Base-by-base conservation (phyloP, 2,888 invertebrate genomes). In the Herminia tarsipennalis region DNA sequence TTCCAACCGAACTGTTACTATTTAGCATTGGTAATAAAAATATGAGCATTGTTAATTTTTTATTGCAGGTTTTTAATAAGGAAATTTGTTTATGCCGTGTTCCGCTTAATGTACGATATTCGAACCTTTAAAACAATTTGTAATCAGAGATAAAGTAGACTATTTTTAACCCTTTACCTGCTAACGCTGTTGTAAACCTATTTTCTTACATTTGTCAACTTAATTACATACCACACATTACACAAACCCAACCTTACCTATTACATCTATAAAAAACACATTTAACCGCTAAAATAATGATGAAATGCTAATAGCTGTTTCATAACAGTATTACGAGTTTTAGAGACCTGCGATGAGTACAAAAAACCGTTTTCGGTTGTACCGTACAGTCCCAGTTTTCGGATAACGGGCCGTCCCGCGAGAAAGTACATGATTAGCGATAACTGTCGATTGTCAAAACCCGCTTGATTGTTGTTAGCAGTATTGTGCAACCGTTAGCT, bases 371-470 rank as follows among this genome's bases (percentile, higher is more conserved):
- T 83, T 77, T 70, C 48, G 54, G 56, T 65, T 71, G 78, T 91
- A 90, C 90, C 90, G 91, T 91, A 86, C 76, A 75, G 83, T 78
- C 83, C 88, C 86, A 86, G 81, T 81, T 89, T 89, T 87, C 66
- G 84, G 81, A 48, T 91, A 91, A 88, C 90, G 90, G 64, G 83
- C 75, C 47, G 49, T 43, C 18, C 24, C 59, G 42, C 70, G 78
- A 79, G 83, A 87, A 86, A 88, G 87, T 87, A 81, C 78, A 77
- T 83, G 87, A 90, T 89, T 88, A 88, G 86, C 75, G 72, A 75
- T 86, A 86, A 86, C 86, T 81, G 87, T 83, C 72, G 70, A 73
- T 67, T 76, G 78, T 79, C 79, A 76, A 82, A 83, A 68, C 72
- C 64, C 74, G 73, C 61, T 73, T 58, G 62, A 29, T 42, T 16